Conservation (phyloP, 2,113 vertebrate species). For the Cyprinodon variegatus region DNA sequence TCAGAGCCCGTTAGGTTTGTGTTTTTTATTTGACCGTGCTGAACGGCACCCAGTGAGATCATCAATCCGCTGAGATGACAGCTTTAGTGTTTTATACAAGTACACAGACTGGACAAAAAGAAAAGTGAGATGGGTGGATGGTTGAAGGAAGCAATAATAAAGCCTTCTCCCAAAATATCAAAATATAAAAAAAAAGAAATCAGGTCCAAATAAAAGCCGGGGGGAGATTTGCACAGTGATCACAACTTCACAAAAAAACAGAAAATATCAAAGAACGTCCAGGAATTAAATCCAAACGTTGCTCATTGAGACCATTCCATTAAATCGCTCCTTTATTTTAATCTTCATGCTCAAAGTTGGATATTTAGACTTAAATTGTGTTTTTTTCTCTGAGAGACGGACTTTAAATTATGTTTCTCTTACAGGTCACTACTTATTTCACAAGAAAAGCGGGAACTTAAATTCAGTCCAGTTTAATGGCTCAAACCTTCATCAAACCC, state of each 20-base stretch:
- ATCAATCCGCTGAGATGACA: conserved; percentile 52
- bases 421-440: conserved; percentile 12
- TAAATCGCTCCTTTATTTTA: conserved; percentile 8
- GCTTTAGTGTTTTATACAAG: conserved; percentile 61
- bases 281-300: conserved; percentile 39
- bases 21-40: conserved; percentile 55
- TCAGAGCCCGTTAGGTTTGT: conserved; percentile 51
- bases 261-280: conserved; percentile 62
- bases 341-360: conserved; percentile 1
- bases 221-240: conserved; percentile 74
- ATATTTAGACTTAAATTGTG: not conserved
- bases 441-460: not conserved
- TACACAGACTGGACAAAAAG: conserved; percentile 58
- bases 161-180: conserved; percentile 47
- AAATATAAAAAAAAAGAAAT: conserved; percentile 46
- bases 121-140: conserved; percentile 82
- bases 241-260: conserved; percentile 66
- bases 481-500: conserved; percentile 25
- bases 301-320: conserved; percentile 37
- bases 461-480: conserved; percentile 13
- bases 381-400: not conserved
- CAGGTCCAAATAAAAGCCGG: conserved; percentile 2
- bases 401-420: conserved; percentile 5
- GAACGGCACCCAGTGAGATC: conserved; percentile 59
- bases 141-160: conserved; percentile 65